Base-by-base conservation (phyloP, 2,797 vertebrate species). In the Fratercula arctica region DNA sequence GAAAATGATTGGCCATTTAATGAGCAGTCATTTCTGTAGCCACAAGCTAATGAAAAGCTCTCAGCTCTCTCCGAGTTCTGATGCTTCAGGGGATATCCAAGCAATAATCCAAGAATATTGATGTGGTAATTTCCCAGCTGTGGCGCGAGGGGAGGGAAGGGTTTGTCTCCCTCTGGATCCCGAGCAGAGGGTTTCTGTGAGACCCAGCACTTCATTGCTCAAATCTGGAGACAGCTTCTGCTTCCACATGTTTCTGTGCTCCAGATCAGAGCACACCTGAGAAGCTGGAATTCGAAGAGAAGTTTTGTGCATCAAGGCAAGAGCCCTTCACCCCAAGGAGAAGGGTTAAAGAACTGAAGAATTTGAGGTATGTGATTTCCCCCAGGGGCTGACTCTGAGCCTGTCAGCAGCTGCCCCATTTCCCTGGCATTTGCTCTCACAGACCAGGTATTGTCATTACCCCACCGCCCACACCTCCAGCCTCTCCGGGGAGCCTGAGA, bases 1-100 rank as follows among this genome's bases (percentile, higher is more conserved):
- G 83, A 59, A 90, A 93, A 84, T 43, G 46, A 66, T 63, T 93
- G 90, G 80, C 69, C 88, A 50, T 57, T 90, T 93, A 91, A 86
- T 43, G 76, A 95, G 83, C 88, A 25, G 37, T n/a, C 90, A 88
- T 95, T 95, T 90, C 77, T 90, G 91, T 94, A 95, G 90, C 94
- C 89, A 92, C 74, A 20, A 93, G 95, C 88, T 87, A 93, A 85
- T 78, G 67, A 87, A 93, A 93, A 88, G 21, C 26, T 86, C 54
- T 76, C 35, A 1, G 50, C 50, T 26, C 50, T 26, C 50, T 51
- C 18, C 26, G 39, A 51, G 60, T 51, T 83, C 50, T 74, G 85
- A 9, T 76, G 88, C 88, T 94, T 54, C 61, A 43, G 53, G 41
- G 50, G n/a, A 57, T 60, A 50, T 25, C 73, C 69, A 54, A 53